Conservation (phyloP, 2,797 vertebrate genomes). For the Ctenopoma kingsleyae region DNA sequence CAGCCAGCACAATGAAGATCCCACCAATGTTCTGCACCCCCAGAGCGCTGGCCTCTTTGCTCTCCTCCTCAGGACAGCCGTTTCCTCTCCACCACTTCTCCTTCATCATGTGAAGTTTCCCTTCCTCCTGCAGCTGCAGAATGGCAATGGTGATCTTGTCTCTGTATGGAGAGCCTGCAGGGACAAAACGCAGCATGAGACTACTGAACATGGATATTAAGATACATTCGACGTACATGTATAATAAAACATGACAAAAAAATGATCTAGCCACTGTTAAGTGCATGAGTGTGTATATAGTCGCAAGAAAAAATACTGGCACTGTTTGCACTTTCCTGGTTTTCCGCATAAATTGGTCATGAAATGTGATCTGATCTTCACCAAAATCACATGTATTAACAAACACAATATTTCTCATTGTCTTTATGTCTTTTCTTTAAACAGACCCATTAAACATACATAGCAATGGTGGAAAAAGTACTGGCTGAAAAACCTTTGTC, state of each 20-base stretch:
- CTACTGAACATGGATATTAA: slow-evolving; percentile 22
- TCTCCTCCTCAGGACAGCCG: slow-evolving; percentile 97
- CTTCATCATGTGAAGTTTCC: slow-evolving; percentile 92
- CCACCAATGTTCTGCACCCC: slow-evolving; percentile 98
- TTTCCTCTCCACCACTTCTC: slow-evolving; percentile 93
- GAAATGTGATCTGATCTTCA: too few relatives aligned
- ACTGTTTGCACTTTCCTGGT: slow-evolving; percentile 8
- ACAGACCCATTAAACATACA: too few relatives aligned
- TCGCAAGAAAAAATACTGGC: too few relatives aligned
- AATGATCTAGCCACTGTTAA: slow-evolving; percentile 25
- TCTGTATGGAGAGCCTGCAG: slow-evolving; percentile 94
- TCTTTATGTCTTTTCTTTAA: too few relatives aligned
- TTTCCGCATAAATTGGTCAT: too few relatives aligned
- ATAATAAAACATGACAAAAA: background rate
- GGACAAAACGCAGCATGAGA: slow-evolving; percentile 26
- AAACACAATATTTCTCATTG: too few relatives aligned
- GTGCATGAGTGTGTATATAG: background rate
- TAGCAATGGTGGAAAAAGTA: too few relatives aligned
- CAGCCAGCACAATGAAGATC: slow-evolving; percentile 98
- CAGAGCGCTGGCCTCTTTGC: slow-evolving; percentile 97
- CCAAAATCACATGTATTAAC: too few relatives aligned
- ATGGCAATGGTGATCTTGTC: slow-evolving; percentile 99
- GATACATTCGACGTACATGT: background rate
- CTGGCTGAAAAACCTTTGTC: too few relatives aligned
- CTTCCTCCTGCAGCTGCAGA: slow-evolving; percentile 97